These are phyloP conservation scores for Smutsia gigantea DNA, from an alignment of 2,797 vertebrate genomes.

Conservation along the genomic window DNA sequence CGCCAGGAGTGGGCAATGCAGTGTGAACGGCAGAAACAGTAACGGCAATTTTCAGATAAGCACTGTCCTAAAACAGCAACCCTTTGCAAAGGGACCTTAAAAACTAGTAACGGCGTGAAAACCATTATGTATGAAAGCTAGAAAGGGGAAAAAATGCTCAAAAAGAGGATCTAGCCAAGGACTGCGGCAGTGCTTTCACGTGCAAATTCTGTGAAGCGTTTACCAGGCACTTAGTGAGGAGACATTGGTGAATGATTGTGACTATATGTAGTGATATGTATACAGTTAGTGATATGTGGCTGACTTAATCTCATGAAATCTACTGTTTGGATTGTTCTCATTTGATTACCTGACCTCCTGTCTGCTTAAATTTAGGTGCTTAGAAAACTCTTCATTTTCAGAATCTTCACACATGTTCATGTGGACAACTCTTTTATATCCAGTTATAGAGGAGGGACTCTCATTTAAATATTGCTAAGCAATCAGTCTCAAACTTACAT, in stretches of 20 bases:
- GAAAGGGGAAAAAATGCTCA: background rate
- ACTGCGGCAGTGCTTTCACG: background rate
- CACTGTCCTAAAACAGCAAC: background rate
- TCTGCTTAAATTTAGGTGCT: slow-evolving; percentile 16
- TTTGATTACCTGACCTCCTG: background rate
- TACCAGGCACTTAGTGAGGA: background rate
- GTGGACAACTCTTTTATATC: slow-evolving; percentile 5
- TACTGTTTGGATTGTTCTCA: background rate
- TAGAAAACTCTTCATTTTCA: slow-evolving; percentile 44
- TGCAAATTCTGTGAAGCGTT: background rate
- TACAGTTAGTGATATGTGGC: background rate
- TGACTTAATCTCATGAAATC: slow-evolving; percentile 40
- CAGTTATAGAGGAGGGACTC: background rate
- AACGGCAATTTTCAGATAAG: background rate
- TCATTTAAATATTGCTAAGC: slow-evolving; percentile 67
- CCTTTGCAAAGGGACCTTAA: background rate
- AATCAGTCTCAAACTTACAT: slow-evolving; percentile 30
- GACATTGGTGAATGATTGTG: background rate
- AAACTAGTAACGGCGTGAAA: background rate
- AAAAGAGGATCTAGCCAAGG: background rate
- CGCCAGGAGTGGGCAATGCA: background rate
- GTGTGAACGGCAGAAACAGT: background rate
- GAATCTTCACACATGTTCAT: slow-evolving; percentile 29
- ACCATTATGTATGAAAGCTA: background rate
- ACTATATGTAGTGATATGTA: background rate